phyloP scores from a whole-genome alignment of 1,140 invertebrate genomes.

The Drosophila hydei region DNA sequence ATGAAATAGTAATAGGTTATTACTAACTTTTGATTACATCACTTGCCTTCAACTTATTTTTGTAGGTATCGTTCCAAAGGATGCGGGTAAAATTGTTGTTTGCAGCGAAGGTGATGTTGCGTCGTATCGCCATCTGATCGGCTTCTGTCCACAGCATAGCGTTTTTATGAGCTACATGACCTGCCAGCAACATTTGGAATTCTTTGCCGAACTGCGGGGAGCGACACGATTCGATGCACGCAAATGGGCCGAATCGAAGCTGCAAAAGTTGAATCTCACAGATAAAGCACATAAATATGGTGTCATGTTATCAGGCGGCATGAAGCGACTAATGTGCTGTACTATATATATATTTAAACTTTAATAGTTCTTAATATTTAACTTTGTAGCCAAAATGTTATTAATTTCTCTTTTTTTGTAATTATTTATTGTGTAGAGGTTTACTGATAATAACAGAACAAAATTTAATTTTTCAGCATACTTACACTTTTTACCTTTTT shows the following conservation, averaged over 20 bases:
- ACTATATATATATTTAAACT: too few relatives aligned
- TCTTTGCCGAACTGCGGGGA: slow-evolving; percentile 89
- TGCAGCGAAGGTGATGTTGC: slow-evolving; percentile 77
- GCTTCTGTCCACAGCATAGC: slow-evolving; percentile 92
- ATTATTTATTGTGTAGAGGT: too few relatives aligned
- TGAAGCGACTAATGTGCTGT: too few relatives aligned
- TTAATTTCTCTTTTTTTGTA: too few relatives aligned
- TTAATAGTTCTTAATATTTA: too few relatives aligned
- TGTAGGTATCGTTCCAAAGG: slow-evolving; percentile 72
- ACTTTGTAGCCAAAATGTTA: too few relatives aligned
- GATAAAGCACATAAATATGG: slow-evolving; percentile 74
- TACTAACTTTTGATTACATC: too few relatives aligned
- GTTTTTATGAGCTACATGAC: slow-evolving; percentile 92
- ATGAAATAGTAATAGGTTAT: too few relatives aligned
- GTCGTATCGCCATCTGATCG: slow-evolving; percentile 80
- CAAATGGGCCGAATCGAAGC: slow-evolving; percentile 51
- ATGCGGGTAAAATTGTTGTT: slow-evolving; percentile 77
- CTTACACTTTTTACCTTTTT: too few relatives aligned
- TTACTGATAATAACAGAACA: too few relatives aligned
- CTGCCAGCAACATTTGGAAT: slow-evolving; percentile 90
- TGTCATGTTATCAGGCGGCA: slow-evolving; percentile 85
- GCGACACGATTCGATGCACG: slow-evolving; percentile 56
- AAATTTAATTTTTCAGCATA: too few relatives aligned
- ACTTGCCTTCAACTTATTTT: too few relatives aligned
- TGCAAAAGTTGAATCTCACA: slow-evolving; percentile 67